These are phyloP conservation scores for Polypterus bichir DNA, from an alignment of 2,113 vertebrate species.

Conservation along the genomic window DNA sequence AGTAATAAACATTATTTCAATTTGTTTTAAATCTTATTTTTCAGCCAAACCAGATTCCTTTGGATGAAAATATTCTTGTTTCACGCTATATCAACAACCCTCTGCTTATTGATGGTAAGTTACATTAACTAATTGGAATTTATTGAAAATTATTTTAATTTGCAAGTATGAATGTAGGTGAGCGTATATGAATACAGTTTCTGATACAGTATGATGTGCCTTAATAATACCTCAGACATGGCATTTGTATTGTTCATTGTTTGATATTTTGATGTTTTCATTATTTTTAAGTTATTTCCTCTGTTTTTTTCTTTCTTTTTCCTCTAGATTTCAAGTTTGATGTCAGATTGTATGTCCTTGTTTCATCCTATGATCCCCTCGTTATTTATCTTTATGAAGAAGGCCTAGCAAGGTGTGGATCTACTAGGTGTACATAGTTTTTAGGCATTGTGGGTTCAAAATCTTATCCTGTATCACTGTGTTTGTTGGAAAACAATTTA, in stretches of 20 bases:
- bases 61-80: conserved; percentile 87
- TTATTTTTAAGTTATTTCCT: not conserved
- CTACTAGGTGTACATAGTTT: too few species aligned
- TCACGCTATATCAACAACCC: conserved; percentile 88
- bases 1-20: conserved; percentile 19
- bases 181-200: not conserved
- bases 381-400: conserved; percentile 92
- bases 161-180: too few species aligned
- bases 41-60: conserved; percentile 83
- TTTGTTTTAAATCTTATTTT: conserved; percentile 15
- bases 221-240: too few species aligned
- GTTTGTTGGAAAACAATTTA: too few species aligned
- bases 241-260: too few species aligned
- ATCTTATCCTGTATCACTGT: too few species aligned
- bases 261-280: too few species aligned
- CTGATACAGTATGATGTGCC: too few species aligned
- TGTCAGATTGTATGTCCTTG: conserved; percentile 84
- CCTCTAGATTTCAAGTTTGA: conserved; percentile 89
- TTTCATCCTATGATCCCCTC: conserved; percentile 89
- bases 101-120: conserved; percentile 84
- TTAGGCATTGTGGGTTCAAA: too few species aligned
- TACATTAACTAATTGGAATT: not conserved
- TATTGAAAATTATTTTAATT: too few species aligned
- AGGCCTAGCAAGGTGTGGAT: conserved; percentile 76
- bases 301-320: conserved; percentile 13